Percentiles rank a stretch among this genome's conserved stretches.
phyloP scores from a whole-genome alignment of 2,888 invertebrate genomes.

The Salpingus planirostris region DNA sequence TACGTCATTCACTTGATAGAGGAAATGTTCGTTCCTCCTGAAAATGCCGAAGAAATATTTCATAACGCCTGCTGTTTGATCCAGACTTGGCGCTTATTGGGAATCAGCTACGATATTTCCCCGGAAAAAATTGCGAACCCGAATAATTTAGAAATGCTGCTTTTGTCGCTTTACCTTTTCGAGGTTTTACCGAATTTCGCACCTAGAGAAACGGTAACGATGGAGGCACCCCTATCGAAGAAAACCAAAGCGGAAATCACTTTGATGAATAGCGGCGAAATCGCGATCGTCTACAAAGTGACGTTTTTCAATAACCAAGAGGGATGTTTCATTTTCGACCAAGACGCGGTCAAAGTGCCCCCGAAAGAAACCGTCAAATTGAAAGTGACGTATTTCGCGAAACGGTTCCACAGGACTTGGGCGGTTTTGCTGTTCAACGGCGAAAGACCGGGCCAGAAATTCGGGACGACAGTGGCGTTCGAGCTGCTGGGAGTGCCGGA shows the following conservation, averaged over 20 bases:
- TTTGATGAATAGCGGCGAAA: slow-evolving; percentile 34
- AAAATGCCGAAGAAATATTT: slow-evolving; percentile 38
- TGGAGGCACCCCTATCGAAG: slow-evolving; percentile 44
- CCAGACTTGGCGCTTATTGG: slow-evolving; percentile 47
- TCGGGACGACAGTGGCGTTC: slow-evolving; percentile 26
- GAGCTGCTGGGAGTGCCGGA: slow-evolving; percentile 27
- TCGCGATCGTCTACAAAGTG: slow-evolving; percentile 1
- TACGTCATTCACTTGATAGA: slow-evolving; percentile 44
- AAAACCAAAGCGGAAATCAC: slow-evolving; percentile 39
- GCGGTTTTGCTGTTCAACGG: slow-evolving; percentile 28
- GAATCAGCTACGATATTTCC: slow-evolving; percentile 47
- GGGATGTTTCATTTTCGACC: slow-evolving; percentile 1
- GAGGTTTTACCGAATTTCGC: slow-evolving; percentile 47
- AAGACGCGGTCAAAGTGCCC: slow-evolving; percentile 7
- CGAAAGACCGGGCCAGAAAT: slow-evolving; percentile 25
- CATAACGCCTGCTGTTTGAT: slow-evolving; percentile 46
- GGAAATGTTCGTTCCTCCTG: slow-evolving; percentile 42
- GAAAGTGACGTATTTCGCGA: slow-evolving; percentile 26
- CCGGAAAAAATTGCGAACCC: slow-evolving; percentile 47
- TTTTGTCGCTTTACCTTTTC: slow-evolving; percentile 47
- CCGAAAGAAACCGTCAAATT: slow-evolving; percentile 10
- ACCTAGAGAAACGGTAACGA: slow-evolving; percentile 41
- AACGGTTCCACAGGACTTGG: slow-evolving; percentile 16
- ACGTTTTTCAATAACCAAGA: slow-evolving; percentile 7
- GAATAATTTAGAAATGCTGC: slow-evolving; percentile 48